Percentiles rank a stretch among this genome's conserved stretches.
phyloP scores from a whole-genome alignment of 2,888 invertebrate genomes.

The Eubasilissa splendida region DNA sequence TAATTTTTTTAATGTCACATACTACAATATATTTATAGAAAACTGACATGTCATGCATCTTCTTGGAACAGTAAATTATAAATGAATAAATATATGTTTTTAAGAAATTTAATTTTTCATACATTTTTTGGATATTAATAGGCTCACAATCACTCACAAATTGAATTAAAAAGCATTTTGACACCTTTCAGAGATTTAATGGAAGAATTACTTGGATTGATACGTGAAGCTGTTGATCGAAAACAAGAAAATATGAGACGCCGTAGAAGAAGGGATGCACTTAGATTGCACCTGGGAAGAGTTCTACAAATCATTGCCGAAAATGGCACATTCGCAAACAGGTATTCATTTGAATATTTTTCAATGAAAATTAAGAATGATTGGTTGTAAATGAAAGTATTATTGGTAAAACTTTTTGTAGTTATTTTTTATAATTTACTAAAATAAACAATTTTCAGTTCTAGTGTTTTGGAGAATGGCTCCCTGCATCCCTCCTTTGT shows the following conservation, averaged over 20 bases:
- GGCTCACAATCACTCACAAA: too few relatives aligned
- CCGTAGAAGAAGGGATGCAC: conserved; percentile 90
- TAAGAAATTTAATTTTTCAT: too few relatives aligned
- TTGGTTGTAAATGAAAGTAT: too few relatives aligned
- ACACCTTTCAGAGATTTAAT: conserved; percentile 86
- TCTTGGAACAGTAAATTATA: too few relatives aligned
- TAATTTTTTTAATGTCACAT: too few relatives aligned
- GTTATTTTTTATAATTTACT: conserved; percentile 2
- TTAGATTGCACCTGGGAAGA: conserved; percentile 92
- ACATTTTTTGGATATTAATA: too few relatives aligned
- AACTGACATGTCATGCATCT: too few relatives aligned
- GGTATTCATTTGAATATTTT: conserved; percentile 64
- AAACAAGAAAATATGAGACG: conserved; percentile 98
- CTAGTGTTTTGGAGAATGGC: conserved; percentile 89
- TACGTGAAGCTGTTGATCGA: conserved; percentile 96
- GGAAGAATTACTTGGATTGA: conserved; percentile 93
- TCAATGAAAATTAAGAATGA: too few relatives aligned
- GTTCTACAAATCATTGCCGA: conserved; percentile 94
- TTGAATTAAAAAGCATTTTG: too few relatives aligned
- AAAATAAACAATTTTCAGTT: conserved; percentile 67
- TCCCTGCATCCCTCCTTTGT: conserved; percentile 89
- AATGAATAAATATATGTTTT: too few relatives aligned
- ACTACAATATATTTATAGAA: too few relatives aligned
- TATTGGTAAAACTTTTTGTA: neutral
- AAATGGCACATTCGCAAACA: conserved; percentile 89